phyloP scores from a whole-genome alignment of 2,888 invertebrate species.

The Aethes cnicana region DNA sequence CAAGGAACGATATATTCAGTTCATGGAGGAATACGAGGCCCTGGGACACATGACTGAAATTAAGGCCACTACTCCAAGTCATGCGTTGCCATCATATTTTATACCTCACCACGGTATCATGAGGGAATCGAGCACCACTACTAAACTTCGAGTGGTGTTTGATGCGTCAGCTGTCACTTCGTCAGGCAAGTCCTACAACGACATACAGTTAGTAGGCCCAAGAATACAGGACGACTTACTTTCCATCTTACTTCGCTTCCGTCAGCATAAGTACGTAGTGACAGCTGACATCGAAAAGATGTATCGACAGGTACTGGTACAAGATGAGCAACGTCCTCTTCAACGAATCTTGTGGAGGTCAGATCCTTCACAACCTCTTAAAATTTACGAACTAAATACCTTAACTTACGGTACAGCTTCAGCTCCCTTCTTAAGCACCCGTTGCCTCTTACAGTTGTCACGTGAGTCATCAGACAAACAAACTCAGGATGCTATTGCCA shows the following conservation, averaged over 20 bases:
- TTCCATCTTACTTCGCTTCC: slow-evolving; percentile 28
- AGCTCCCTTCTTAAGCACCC: not conserved
- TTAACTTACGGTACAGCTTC: not conserved
- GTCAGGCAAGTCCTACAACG: slow-evolving; percentile 31
- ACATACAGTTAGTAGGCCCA: slow-evolving; percentile 31
- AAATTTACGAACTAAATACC: too few species aligned
- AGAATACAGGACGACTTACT: slow-evolving; percentile 33
- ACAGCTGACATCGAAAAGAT: slow-evolving; percentile 32
- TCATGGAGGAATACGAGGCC: slow-evolving; percentile 32
- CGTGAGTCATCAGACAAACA: not conserved
- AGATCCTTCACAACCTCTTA: not conserved
- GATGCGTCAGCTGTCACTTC: slow-evolving; percentile 30
- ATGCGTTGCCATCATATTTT: not conserved
- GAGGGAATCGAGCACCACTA: slow-evolving; percentile 26
- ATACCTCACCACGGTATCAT: slow-evolving; percentile 33
- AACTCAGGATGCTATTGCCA: not conserved
- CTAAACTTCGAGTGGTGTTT: slow-evolving; percentile 30
- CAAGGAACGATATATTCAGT: slow-evolving; percentile 26
- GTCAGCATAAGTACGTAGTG: slow-evolving; percentile 26
- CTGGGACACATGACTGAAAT: slow-evolving; percentile 31
- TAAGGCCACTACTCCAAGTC: not conserved
- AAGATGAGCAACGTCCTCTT: slow-evolving; percentile 25
- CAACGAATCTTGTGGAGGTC: slow-evolving; percentile 7
- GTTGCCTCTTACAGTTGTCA: not conserved
- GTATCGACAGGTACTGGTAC: slow-evolving; percentile 30